Conservation (phyloP, 2,797 vertebrate species). For the Tragelaphus oryx region DNA sequence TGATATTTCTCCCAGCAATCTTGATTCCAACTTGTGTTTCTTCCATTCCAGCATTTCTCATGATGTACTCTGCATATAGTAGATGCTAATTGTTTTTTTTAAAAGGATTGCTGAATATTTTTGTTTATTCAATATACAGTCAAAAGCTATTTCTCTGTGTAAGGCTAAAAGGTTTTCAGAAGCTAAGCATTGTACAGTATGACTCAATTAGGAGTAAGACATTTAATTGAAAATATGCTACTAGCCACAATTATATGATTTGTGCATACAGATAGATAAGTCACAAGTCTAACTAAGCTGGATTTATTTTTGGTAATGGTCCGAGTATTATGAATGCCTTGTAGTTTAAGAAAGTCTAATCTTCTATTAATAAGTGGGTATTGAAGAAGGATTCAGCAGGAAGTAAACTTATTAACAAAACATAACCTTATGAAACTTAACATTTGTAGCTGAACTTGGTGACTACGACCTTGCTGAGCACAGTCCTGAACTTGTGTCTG, state of each 20-base stretch:
- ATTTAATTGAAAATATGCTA: not conserved
- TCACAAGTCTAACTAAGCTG: not conserved
- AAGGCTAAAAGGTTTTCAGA: conserved; percentile 28
- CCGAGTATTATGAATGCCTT: not conserved
- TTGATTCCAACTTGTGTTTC: no score
- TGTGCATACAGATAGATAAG: not conserved
- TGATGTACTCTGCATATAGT: not conserved
- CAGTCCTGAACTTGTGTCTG: conserved; percentile 91
- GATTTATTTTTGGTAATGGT: not conserved
- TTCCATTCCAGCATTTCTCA: no score
- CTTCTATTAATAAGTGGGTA: not conserved
- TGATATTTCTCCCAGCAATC: no score
- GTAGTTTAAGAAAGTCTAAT: not conserved
- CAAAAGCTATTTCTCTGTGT: not conserved
- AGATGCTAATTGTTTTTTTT: not conserved
- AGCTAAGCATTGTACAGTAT: not conserved
- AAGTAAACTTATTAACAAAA: conserved; percentile 5
- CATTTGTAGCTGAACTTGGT: conserved; percentile 91
- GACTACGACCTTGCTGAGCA: conserved; percentile 95
- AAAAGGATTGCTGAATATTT: not conserved
- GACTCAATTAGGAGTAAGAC: conserved; percentile 14
- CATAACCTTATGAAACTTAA: conserved; percentile 35
- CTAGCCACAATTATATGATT: not conserved
- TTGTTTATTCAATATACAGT: not conserved
- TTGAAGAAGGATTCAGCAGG: conserved; percentile 4